Conservation (phyloP, 2,113 vertebrate genomes). For the Prunella fulvescens region DNA sequence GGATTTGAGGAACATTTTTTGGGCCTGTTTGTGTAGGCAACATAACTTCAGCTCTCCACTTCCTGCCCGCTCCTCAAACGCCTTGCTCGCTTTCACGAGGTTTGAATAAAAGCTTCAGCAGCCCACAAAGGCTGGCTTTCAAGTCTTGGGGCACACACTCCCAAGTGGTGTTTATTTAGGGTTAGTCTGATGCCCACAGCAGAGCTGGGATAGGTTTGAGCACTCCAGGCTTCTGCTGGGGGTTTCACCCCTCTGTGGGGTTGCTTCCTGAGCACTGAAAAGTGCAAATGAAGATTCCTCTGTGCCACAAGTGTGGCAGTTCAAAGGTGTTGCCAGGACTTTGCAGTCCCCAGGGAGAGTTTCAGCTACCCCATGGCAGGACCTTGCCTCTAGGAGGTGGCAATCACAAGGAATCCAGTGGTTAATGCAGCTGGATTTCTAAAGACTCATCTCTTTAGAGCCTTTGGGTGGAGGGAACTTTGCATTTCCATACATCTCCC, state of each 20-base stretch:
- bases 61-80: not conserved
- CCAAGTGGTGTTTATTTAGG: not conserved
- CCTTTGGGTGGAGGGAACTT: not conserved
- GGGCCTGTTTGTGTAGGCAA: not conserved
- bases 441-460: not conserved
- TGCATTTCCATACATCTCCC: not conserved
- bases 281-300: not conserved
- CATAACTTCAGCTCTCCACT: fast-evolving
- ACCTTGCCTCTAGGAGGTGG: not conserved
- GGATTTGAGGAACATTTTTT: not conserved
- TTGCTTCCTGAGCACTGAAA: not conserved
- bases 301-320: fast-evolving
- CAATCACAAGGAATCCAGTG: not conserved
- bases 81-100: fast-evolving
- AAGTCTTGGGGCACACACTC: not conserved
- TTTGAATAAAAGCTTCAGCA: not conserved
- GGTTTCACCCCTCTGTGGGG: not conserved
- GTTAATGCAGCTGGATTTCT: not conserved
- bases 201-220: not conserved
- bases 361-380: not conserved
- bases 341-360: fast-evolving
- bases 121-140: not conserved
- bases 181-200: not conserved
- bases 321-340: not conserved
- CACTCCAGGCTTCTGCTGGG: fast-evolving